A percentile compares a stretch with the other conserved stretches of the same genome.
phyloP scores from a whole-genome alignment of 2,113 vertebrate species.

The Crotophaga sulcirostris region DNA sequence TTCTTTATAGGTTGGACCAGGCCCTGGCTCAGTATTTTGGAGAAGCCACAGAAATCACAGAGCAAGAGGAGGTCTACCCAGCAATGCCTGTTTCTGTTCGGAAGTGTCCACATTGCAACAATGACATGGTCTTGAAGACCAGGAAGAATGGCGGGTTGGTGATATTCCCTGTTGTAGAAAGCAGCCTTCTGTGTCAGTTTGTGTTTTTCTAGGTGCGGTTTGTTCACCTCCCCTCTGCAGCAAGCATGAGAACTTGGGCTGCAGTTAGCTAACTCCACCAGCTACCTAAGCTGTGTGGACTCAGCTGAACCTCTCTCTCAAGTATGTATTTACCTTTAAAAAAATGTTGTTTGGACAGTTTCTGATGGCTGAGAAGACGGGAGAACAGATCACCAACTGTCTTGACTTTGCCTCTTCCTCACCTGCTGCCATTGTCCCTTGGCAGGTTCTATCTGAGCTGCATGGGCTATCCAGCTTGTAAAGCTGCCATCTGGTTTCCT shows the following conservation, averaged over 20 bases:
- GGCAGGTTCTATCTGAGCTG: constrained; percentile 91
- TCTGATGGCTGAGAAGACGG: neutral
- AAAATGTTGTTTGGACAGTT: neutral
- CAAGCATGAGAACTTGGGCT: neutral
- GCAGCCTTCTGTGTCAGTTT: neutral
- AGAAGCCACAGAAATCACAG: constrained; percentile 74
- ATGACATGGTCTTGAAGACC: constrained; percentile 92
- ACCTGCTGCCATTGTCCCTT: neutral
- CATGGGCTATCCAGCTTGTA: constrained; percentile 86
- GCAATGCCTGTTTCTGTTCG: constrained; percentile 77
- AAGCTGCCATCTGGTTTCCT: constrained; percentile 89
- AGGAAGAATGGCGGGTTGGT: constrained; percentile 87
- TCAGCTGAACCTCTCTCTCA: neutral
- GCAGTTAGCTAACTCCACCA: neutral
- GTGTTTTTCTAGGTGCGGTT: neutral
- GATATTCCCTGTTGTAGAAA: neutral
- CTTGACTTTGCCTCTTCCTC: neutral
- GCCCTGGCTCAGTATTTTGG: constrained; percentile 92
- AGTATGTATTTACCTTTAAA: neutral
- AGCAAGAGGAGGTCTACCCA: constrained; percentile 80
- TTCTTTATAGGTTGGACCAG: constrained; percentile 85
- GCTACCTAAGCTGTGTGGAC: neutral
- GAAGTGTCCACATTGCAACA: constrained; percentile 91
- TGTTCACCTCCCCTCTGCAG: neutral
- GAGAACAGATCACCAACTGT: rapidly evolving